Evolutionary conservation across 2,888 invertebrate species (phyloP).

Genomic region (Anorthoa munda): DNA sequence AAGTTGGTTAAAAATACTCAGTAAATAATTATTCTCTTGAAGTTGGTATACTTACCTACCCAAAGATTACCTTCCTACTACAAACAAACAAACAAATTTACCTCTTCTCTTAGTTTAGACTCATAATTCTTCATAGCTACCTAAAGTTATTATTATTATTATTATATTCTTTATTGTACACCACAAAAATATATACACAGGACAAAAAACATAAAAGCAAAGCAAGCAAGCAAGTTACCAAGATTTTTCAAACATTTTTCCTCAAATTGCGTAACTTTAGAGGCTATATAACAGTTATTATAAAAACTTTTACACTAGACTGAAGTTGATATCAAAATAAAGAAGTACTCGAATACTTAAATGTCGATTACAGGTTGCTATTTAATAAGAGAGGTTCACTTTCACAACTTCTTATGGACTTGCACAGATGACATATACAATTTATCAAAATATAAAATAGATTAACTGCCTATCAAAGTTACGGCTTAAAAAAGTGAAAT

Average conservation of each 20-base stretch:
- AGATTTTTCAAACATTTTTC: neutral
- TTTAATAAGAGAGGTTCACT: slow-evolving; percentile 28
- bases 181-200: too few species aligned
- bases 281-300: slow-evolving; percentile 13
- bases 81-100: too few species aligned
- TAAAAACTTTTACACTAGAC: slow-evolving; percentile 34
- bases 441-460: slow-evolving; percentile 29
- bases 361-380: slow-evolving; percentile 24
- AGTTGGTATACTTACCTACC: too few species aligned
- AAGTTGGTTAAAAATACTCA: too few species aligned
- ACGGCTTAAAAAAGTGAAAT: neutral
- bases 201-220: too few species aligned
- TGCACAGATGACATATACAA: slow-evolving; percentile 4
- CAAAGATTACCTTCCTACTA: too few species aligned
- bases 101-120: too few species aligned
- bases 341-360: slow-evolving; percentile 15
- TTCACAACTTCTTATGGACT: slow-evolving; percentile 27
- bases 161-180: too few species aligned
- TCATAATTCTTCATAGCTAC: too few species aligned
- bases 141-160: too few species aligned
- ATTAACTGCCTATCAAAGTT: neutral
- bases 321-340: slow-evolving; percentile 29
- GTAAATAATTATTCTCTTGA: too few species aligned
- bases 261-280: slow-evolving; percentile 33
- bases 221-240: too few species aligned